Conservation (phyloP, 2,113 vertebrate genomes). For the Silurus meridionalis region DNA sequence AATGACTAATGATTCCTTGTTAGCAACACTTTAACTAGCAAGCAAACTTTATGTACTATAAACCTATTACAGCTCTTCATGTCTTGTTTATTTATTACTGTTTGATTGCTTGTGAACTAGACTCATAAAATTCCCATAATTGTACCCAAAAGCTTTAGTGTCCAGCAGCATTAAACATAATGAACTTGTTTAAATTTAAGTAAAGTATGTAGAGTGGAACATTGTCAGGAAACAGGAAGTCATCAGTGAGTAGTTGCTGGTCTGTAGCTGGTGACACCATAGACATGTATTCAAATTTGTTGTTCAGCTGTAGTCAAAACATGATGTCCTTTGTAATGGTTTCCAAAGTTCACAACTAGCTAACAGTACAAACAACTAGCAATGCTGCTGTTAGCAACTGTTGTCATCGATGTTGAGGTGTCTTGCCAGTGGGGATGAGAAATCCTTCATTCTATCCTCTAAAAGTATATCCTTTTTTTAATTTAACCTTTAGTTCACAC, state of each 20-base stretch:
- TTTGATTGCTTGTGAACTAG: neutral
- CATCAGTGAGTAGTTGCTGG: neutral
- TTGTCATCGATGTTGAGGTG: neutral
- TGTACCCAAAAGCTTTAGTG: neutral
- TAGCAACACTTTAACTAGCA: neutral
- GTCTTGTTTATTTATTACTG: neutral
- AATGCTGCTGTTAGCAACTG: too few species aligned
- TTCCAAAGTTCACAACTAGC: neutral
- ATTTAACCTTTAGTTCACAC: neutral
- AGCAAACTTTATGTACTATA: neutral
- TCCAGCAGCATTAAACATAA: neutral
- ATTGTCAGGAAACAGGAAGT: neutral
- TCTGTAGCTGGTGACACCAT: neutral
- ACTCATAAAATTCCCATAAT: neutral
- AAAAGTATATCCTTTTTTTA: neutral
- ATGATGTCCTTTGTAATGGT: neutral
- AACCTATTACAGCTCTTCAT: neutral
- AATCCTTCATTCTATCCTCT: neutral
- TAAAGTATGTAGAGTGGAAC: neutral
- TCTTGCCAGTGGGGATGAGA: neutral
- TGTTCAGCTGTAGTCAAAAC: neutral
- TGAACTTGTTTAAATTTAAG: neutral
- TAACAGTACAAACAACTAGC: neutral
- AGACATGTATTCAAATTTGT: neutral
- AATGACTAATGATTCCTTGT: too few species aligned